A percentile compares a stretch with the other conserved stretches of the same genome.
Conservation (phyloP, 2,888 invertebrate genomes). For the Eristalis tenax region DNA sequence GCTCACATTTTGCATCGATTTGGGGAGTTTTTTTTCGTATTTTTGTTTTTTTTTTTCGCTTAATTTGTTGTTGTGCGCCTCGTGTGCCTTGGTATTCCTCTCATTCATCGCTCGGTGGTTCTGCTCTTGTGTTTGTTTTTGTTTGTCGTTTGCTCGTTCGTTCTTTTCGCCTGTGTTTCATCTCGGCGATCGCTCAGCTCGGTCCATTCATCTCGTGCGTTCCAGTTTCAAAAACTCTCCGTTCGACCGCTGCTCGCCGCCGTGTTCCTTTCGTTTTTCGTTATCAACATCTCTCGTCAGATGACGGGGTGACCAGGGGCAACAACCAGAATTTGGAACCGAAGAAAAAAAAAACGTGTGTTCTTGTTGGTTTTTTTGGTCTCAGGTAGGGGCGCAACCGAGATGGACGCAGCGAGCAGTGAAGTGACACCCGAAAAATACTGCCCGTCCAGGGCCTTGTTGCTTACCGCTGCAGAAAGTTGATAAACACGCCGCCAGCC, state of each 20-base stretch:
- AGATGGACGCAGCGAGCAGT: slow-evolving; percentile 12
- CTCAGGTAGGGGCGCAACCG: slow-evolving; percentile 12
- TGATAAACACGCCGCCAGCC: slow-evolving; percentile 47
- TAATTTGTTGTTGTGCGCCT: not conserved
- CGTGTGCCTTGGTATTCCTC: slow-evolving; percentile 4
- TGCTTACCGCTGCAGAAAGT: slow-evolving; percentile 60
- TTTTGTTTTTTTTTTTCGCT: slow-evolving; percentile 8
- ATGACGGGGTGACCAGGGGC: not conserved
- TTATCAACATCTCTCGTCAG: slow-evolving; percentile 45
- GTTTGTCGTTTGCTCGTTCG: slow-evolving; percentile 20
- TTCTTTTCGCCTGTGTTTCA: slow-evolving; percentile 35
- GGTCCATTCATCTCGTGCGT: slow-evolving; percentile 3
- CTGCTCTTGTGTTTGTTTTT: slow-evolving; percentile 51
- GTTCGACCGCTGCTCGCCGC: not conserved
- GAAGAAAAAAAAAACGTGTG: slow-evolving; percentile 39
- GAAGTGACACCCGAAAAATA: slow-evolving; percentile 10
- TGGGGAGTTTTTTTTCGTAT: slow-evolving; percentile 10
- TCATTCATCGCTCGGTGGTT: slow-evolving; percentile 29
- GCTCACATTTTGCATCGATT: slow-evolving; percentile 40
- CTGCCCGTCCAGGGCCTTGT: slow-evolving; percentile 17
- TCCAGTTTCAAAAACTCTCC: slow-evolving; percentile 4
- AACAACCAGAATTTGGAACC: slow-evolving; percentile 15
- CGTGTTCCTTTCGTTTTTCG: slow-evolving; percentile 22
- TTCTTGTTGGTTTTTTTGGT: slow-evolving; percentile 54
- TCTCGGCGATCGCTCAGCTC: slow-evolving; percentile 16